Percentiles rank a stretch among this genome's conserved stretches.
These are phyloP conservation scores for Motacilla tschutschensis DNA, from an alignment of 2,113 vertebrate genomes.

Conservation along the genomic window DNA sequence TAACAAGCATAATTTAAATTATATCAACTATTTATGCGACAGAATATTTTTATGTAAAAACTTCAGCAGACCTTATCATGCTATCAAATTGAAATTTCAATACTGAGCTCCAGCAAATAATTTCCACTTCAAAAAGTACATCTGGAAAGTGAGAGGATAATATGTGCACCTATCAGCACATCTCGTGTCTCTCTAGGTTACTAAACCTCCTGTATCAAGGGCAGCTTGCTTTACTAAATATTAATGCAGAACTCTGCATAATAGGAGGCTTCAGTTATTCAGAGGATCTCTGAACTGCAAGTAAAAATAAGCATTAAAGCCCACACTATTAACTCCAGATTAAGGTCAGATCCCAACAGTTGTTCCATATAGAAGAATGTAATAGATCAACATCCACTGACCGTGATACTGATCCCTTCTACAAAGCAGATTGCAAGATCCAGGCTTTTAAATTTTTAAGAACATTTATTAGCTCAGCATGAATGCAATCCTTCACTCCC, in stretches of 20 bases:
- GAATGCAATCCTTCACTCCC: neutral
- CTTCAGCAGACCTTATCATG: neutral
- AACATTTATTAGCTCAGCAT: slow-evolving; percentile 9
- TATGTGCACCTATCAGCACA: neutral
- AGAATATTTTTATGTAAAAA: neutral
- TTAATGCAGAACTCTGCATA: neutral
- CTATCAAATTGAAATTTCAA: neutral
- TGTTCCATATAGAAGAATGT: neutral
- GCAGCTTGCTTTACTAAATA: neutral
- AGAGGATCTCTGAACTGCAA: neutral
- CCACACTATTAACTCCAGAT: slow-evolving; percentile 23
- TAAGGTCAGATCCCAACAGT: slow-evolving; percentile 29
- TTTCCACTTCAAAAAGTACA: neutral
- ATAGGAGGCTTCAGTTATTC: neutral
- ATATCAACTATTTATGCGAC: neutral
- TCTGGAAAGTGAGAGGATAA: neutral
- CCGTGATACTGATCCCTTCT: neutral
- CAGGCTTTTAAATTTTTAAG: neutral
- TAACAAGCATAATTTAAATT: neutral
- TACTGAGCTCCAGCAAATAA: neutral
- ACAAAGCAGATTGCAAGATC: slow-evolving; percentile 13
- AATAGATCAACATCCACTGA: neutral
- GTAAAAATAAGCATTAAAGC: slow-evolving; percentile 18
- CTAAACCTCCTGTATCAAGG: neutral
- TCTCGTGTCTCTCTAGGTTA: neutral